phyloP scores from a whole-genome alignment of 2,113 vertebrate species.

The Callaeas wilsoni region DNA sequence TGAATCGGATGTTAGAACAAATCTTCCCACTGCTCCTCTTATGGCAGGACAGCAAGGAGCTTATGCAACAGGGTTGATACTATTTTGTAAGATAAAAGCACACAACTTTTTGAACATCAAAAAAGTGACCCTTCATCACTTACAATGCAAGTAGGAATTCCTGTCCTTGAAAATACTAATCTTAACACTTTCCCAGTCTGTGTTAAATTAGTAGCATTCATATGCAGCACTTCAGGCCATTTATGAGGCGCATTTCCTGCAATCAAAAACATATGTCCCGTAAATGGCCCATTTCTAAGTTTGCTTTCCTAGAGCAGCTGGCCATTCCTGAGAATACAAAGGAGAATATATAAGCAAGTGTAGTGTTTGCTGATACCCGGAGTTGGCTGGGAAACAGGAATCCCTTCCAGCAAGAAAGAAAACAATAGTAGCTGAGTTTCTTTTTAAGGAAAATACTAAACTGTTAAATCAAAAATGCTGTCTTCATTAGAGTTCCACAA shows the following conservation, averaged over 20 bases:
- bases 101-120: conserved; percentile 14
- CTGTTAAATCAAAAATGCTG: neutral
- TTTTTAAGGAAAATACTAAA: neutral
- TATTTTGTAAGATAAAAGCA: neutral
- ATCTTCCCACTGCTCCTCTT: neutral
- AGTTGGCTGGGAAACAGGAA: neutral
- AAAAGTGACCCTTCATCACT: conserved; percentile 35
- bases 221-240: conserved; percentile 29
- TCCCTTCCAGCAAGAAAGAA: neutral
- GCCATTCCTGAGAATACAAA: conserved; percentile 39
- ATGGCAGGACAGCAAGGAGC: neutral
- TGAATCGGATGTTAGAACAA: neutral
- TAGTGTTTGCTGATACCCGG: neutral
- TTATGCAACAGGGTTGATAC: neutral
- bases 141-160: conserved; percentile 13
- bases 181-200: conserved; percentile 39
- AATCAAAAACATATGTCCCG: conserved; percentile 40
- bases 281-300: conserved; percentile 34
- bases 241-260: conserved; percentile 49
- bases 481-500: neutral
- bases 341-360: conserved; percentile 27
- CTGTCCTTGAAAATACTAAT: conserved; percentile 19
- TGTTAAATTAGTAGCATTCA: conserved; percentile 49
- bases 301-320: conserved; percentile 50
- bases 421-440: neutral